These are phyloP conservation scores for Echinops telfairi DNA, from an alignment of 2,113 vertebrate species.

Conservation along the genomic window DNA sequence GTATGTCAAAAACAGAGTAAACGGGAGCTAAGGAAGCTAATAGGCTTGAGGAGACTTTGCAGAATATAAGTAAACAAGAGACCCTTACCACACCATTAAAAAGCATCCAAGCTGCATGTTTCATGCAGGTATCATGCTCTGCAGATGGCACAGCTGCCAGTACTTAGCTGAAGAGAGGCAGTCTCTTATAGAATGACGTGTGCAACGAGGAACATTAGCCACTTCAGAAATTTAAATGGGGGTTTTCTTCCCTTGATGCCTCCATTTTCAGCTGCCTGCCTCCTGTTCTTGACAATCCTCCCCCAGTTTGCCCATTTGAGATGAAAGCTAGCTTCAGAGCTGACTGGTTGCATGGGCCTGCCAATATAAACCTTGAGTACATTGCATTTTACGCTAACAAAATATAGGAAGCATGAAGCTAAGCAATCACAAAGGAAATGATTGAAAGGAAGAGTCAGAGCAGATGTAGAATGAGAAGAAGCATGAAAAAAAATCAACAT, in stretches of 20 bases:
- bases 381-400: constrained; percentile 80
- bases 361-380: constrained; percentile 76
- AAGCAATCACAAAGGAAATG: constrained; percentile 83
- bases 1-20: constrained; percentile 74
- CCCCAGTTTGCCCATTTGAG: constrained; percentile 76
- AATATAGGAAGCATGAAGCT: constrained; percentile 80
- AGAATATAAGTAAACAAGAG: constrained; percentile 77
- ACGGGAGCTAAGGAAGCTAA: constrained; percentile 79
- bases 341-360: constrained; percentile 61
- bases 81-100: constrained; percentile 74
- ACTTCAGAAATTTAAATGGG: constrained; percentile 83
- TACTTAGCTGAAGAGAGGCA: constrained; percentile 79
- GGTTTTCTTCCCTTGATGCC: constrained; percentile 66
- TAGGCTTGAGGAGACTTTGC: constrained; percentile 69
- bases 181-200: constrained; percentile 79
- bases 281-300: constrained; percentile 66
- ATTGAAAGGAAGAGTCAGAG: constrained; percentile 83
- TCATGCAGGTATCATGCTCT: constrained; percentile 79
- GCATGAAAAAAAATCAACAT: constrained; percentile 55
- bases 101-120: constrained; percentile 70
- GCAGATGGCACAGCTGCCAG: constrained; percentile 79
- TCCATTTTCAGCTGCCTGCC: constrained; percentile 82
- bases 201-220: constrained; percentile 76
- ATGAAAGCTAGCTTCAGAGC: constrained; percentile 79
- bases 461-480: constrained; percentile 77